Evolutionary conservation across 2,113 vertebrate genomes (phyloP), one percentile per base, ranked within the genome.

Genomic region (Sitta europaea): DNA sequence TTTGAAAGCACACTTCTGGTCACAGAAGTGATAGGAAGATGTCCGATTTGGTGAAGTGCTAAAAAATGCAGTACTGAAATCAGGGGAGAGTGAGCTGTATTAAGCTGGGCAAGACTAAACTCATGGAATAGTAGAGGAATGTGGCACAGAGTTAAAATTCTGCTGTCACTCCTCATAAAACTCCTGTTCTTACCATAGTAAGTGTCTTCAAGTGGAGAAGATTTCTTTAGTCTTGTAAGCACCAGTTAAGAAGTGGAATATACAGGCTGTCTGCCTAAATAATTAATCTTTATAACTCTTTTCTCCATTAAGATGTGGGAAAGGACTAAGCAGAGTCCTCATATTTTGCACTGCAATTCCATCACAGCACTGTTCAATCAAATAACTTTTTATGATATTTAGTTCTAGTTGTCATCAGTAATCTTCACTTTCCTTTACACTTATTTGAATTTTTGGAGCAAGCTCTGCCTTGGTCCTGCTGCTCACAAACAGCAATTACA

Each of bases 1-100:
- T 85, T 92, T 96, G 61, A 92, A 92, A 96, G 51, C 29, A 85
- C 33, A 35, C 62, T 83, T 87, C 58, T 95, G 58, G 90, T 79
- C 33, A 50, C 35, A n/a, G n/a, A n/a, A n/a, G n/a, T n/a, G n/a
- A n/a, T n/a, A n/a, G n/a, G n/a, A n/a, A n/a, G n/a, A n/a, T n/a
- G n/a, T 59, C 70, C 74, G 24, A 59, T 71, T 58, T 87, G 70
- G 14, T 13, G 57, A 71, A 82, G 27, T 62, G 50, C 13, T 40
- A 23, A 77, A 90, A 88, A 70, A n/a, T 53, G 18, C 11, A 45
- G 25, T 62, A n/a, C 36, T 88, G 35, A 76, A 86, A 68, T 72
- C 27, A 42, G 18, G 25, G 14, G 10, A 79, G 22, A 77, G 10
- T 45, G 78, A 91, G 23, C 40, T 78, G 6, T 43, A 23, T 53